Conservation (phyloP, 2,888 invertebrate genomes). For the Steinernema carpocapsae region DNA sequence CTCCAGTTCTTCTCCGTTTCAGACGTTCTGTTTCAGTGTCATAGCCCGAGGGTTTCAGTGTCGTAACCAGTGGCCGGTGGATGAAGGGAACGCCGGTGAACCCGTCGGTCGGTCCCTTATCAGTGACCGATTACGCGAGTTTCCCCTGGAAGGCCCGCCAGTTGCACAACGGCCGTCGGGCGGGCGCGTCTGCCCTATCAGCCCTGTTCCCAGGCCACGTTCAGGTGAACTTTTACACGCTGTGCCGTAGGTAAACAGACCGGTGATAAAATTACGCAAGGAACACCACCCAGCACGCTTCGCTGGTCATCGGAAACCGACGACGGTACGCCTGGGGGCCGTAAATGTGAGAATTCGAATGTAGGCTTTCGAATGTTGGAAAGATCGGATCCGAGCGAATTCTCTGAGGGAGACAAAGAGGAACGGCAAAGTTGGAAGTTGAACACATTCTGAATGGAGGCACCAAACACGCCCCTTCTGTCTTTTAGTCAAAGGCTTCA, state of each 20-base stretch:
- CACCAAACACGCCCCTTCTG: constrained; percentile 27
- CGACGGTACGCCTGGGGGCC: no score
- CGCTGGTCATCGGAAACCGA: background rate
- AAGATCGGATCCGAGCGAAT: background rate
- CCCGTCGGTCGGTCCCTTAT: background rate
- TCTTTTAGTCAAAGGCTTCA: constrained; percentile 20
- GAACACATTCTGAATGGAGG: background rate
- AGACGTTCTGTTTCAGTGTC: constrained; percentile 12
- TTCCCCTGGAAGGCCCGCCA: background rate
- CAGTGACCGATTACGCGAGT: background rate
- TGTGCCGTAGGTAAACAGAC: constrained; percentile 10
- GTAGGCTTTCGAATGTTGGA: no score
- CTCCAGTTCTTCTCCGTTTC: background rate
- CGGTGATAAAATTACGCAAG: background rate
- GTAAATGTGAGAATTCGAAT: no score
- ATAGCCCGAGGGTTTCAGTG: background rate
- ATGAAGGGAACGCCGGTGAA: background rate
- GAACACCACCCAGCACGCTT: background rate
- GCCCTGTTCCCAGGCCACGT: background rate
- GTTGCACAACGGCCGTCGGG: constrained; percentile 8
- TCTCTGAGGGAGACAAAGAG: background rate
- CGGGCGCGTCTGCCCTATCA: background rate
- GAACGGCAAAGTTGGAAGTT: constrained; percentile 23
- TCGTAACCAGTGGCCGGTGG: background rate
- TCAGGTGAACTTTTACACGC: constrained; percentile 33